Conservation (phyloP, 2,113 vertebrate genomes). For the Clarias magur region DNA sequence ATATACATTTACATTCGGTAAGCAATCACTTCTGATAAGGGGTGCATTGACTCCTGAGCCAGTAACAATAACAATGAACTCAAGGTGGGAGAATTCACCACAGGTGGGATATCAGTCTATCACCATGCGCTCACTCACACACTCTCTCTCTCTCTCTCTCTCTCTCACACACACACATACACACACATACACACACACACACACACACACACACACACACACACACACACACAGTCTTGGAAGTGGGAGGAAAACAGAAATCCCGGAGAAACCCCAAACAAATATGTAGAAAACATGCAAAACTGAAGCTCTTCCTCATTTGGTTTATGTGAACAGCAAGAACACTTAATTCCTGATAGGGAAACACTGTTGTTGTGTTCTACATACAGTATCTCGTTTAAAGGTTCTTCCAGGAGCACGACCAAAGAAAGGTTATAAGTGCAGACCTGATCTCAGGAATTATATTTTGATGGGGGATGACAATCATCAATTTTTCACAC, state of each 20-base stretch:
- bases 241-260: neutral
- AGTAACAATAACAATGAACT: neutral
- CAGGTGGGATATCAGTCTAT: neutral
- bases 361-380: neutral
- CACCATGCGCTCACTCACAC: neutral
- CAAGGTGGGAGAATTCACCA: neutral
- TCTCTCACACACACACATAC: too few relatives aligned
- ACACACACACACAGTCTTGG: too few relatives aligned
- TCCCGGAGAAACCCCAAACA: neutral
- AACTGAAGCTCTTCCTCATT: neutral
- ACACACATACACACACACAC: too few relatives aligned
- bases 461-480: neutral
- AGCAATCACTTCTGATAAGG: neutral
- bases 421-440: neutral
- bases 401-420: neutral
- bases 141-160: too few relatives aligned
- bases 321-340: neutral
- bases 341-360: neutral
- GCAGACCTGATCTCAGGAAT: neutral
- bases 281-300: neutral
- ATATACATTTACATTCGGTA: neutral
- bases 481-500: neutral
- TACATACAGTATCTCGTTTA: neutral
- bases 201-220: too few relatives aligned
- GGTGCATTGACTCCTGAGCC: neutral